Conservation (phyloP, 2,888 invertebrate species). For the Leucoma salicis region DNA sequence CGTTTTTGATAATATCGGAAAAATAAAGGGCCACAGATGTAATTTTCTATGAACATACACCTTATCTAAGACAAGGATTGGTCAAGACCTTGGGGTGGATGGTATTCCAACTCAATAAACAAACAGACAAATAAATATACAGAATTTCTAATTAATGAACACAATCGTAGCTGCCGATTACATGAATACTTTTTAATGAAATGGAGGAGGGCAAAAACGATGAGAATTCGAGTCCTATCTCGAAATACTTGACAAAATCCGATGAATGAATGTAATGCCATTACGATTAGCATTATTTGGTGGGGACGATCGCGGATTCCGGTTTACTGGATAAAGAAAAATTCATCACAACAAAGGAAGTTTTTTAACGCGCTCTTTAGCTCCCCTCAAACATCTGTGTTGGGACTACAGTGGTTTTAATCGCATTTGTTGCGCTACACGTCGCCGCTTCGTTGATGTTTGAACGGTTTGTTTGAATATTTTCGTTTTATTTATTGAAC, state of each 20-base stretch:
- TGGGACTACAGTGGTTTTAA: slow-evolving; percentile 63
- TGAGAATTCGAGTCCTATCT: slow-evolving; percentile 57
- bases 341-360: slow-evolving; percentile 67
- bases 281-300: slow-evolving; percentile 80
- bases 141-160: slow-evolving; percentile 46
- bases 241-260: slow-evolving; percentile 75
- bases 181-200: slow-evolving; percentile 22
- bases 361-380: slow-evolving; percentile 64
- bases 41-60: too few species aligned
- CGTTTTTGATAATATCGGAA: too few species aligned
- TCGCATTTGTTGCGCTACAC: slow-evolving; percentile 75
- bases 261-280: slow-evolving; percentile 78
- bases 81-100: too few species aligned
- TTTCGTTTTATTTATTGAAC: slow-evolving; percentile 49
- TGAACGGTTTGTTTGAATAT: slow-evolving; percentile 74
- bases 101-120: too few species aligned
- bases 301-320: slow-evolving; percentile 71
- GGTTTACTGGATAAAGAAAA: slow-evolving; percentile 77
- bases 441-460: slow-evolving; percentile 73
- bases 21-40: too few species aligned
- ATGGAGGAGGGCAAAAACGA: slow-evolving; percentile 51
- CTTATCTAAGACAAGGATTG: too few species aligned
- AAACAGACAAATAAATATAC: too few species aligned
- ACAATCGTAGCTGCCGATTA: slow-evolving; percentile 34
- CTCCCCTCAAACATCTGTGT: slow-evolving; percentile 71